Conservation (phyloP, 1,140 invertebrate genomes). For the Philaenus spumarius region DNA sequence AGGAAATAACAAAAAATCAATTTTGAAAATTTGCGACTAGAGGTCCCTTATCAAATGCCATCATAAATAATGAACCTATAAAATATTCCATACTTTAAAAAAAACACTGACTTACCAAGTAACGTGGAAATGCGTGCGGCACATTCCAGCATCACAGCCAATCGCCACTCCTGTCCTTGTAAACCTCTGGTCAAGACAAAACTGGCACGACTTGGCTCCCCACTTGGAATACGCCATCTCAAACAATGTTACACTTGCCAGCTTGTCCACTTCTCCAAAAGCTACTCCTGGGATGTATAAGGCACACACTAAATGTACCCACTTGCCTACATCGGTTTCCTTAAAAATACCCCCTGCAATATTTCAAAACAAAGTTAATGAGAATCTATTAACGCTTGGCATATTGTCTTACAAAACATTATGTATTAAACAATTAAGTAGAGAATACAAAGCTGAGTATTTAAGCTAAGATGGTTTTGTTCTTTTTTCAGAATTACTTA, state of each 20-base stretch:
- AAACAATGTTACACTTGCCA: slow-evolving; percentile 83
- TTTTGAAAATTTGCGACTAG: too few relatives aligned
- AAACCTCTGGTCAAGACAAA: slow-evolving; percentile 82
- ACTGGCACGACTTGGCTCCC: slow-evolving; percentile 79
- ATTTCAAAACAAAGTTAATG: too few relatives aligned
- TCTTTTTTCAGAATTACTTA: too few relatives aligned
- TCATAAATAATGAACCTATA: too few relatives aligned
- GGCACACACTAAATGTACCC: slow-evolving; percentile 97
- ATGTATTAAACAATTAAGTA: too few relatives aligned
- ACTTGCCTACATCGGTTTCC: slow-evolving; percentile 92
- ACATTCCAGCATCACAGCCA: slow-evolving; percentile 96
- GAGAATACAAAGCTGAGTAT: too few relatives aligned
- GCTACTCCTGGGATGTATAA: slow-evolving; percentile 95
- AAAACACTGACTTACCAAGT: slow-evolving; percentile 68
- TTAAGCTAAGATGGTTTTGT: too few relatives aligned
- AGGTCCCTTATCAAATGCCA: too few relatives aligned
- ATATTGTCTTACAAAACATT: too few relatives aligned
- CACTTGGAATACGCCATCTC: slow-evolving; percentile 94
- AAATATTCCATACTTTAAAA: too few relatives aligned
- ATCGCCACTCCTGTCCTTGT: slow-evolving; percentile 91
- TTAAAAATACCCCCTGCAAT: slow-evolving; percentile 88
- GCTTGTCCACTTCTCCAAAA: slow-evolving; percentile 87
- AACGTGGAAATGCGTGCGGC: slow-evolving; percentile 95
- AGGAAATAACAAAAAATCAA: too few relatives aligned
- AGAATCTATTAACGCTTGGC: too few relatives aligned